Evolutionary conservation across 2,113 vertebrate species (phyloP), one percentile per base, ranked within the genome.

Genomic region (Bubo scandiacus): DNA sequence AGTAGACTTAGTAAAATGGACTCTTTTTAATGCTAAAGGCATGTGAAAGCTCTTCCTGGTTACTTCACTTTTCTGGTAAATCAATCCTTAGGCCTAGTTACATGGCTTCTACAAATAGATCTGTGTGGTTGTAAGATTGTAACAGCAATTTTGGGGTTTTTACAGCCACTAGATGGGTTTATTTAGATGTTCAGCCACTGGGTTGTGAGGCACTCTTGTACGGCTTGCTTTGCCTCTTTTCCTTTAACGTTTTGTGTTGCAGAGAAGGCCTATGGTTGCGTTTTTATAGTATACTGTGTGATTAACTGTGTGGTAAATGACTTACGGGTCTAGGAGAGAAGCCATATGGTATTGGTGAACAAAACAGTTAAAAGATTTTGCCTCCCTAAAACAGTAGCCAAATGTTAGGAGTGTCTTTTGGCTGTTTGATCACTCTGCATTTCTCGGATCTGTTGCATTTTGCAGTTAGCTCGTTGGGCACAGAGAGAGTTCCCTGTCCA

Each of bases 261-360:
- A 57, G 32, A 61, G 47, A 38, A 82, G 26, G 11, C 17, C 52
- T 51, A 1, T 59, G 72, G 21, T 52, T 88, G 43, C 14, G 8
- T 82, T 75, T 70, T 1, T 49, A 8, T 34, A 18, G 34, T 40
- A 14, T 7, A 19, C 8, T 54, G 45, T 0, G 0, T 61, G 25
- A 57, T 54, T 62, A 71, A 29, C 42, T 55, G 11, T 70, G 40
- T 1, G 12, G 16, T 68, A 32, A 68, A 40, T 55, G 23, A 52
- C 34, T 75, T 75, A 9, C 0, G 1, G 42, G 22, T 67, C 27
- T 66, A n/a, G 51, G 30, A 38, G 22, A 51, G 34, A 77, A 81
- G 29, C 52, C 11, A 1, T 30, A 27, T 3, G 23, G 22, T 40
- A 36, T 12, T 55, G 55, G 12, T 79, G 36, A 11, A 70, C 65